These are phyloP conservation scores for Drosophila sucinea DNA, from an alignment of 1,140 invertebrate species.

Conservation along the genomic window DNA sequence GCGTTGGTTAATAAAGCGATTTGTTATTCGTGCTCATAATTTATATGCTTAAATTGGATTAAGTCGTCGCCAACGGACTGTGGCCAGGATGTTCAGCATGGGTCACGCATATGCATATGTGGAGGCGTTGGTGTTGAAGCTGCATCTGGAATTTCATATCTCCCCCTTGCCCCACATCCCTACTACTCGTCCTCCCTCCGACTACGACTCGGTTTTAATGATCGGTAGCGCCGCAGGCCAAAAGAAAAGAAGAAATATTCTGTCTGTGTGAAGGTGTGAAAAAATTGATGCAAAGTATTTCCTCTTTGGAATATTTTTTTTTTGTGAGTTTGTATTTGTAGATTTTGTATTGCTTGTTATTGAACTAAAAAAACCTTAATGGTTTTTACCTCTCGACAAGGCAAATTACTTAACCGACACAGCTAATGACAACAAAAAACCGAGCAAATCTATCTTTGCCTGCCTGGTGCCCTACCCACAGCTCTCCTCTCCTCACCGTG, in stretches of 20 bases:
- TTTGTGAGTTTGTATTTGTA: slow-evolving; percentile 1
- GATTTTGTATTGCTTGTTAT: background rate
- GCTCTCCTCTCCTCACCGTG: background rate
- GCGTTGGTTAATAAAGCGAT: slow-evolving; percentile 82
- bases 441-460: slow-evolving; percentile 17
- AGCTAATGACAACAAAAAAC: slow-evolving; percentile 70
- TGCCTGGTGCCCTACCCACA: background rate
- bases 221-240: slow-evolving; percentile 62
- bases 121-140: slow-evolving; percentile 49
- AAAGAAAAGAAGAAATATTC: background rate
- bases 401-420: slow-evolving; percentile 74
- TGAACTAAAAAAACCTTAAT: slow-evolving; percentile 49
- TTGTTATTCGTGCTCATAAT: slow-evolving; percentile 78
- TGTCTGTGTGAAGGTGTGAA: slow-evolving; percentile 44
- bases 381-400: slow-evolving; percentile 62
- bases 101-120: slow-evolving; percentile 11
- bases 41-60: slow-evolving; percentile 79
- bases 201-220: slow-evolving; percentile 22
- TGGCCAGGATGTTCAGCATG: slow-evolving; percentile 7
- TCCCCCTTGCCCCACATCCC: background rate
- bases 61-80: slow-evolving; percentile 55
- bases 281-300: slow-evolving; percentile 62
- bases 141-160: slow-evolving; percentile 4
- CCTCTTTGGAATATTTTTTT: slow-evolving; percentile 40
- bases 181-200: background rate